Evolutionary conservation across 2,888 invertebrate species (phyloP).

Genomic region (Synergus umbraculus): DNA sequence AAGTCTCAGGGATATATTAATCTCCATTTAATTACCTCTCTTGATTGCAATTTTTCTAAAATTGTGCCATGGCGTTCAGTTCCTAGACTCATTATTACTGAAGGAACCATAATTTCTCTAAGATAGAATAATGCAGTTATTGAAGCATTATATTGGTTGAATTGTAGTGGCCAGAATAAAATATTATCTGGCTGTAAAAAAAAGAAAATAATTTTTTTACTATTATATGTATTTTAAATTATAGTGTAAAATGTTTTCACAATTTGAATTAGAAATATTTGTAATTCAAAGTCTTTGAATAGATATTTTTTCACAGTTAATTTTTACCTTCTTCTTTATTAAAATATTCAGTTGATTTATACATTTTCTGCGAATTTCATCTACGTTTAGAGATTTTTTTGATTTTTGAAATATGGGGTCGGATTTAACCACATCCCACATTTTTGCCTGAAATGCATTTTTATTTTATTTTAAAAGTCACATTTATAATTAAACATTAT

Average conservation of each 20-base stretch:
- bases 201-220: not conserved
- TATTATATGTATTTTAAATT: not conserved
- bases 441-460: constrained; percentile 81
- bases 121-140: constrained; percentile 72
- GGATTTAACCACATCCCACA: constrained; percentile 87
- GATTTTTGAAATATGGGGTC: constrained; percentile 87
- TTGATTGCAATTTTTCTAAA: constrained; percentile 68
- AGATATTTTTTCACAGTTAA: not conserved
- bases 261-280: not conserved
- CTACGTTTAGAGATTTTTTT: constrained; percentile 80
- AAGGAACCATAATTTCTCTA: constrained; percentile 78
- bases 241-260: not conserved
- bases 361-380: constrained; percentile 83
- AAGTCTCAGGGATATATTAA: not conserved
- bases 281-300: too few species aligned
- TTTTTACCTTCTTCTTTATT: constrained; percentile 56
- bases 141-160: constrained; percentile 74
- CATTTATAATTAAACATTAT: not conserved
- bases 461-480: not conserved
- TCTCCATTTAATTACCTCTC: constrained; percentile 68
- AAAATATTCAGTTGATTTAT: constrained; percentile 58
- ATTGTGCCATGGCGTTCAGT: constrained; percentile 76
- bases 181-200: constrained; percentile 48
- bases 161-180: constrained; percentile 53
- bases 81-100: constrained; percentile 77